Base-by-base conservation (phyloP, 2,797 vertebrate species). In the Poecile montanus region DNA sequence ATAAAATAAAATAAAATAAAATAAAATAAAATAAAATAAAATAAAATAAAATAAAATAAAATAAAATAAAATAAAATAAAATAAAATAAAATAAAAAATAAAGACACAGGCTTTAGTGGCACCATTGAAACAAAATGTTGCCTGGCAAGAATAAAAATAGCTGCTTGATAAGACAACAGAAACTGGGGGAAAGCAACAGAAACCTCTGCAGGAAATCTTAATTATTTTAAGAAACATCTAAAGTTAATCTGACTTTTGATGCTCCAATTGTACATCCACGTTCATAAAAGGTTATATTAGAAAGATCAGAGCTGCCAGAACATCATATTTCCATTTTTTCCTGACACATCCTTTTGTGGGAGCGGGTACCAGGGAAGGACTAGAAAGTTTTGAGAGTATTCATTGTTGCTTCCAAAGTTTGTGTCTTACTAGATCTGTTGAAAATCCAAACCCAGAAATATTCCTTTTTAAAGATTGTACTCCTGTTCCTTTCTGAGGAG, bases 241-340 rank as follows among this genome's bases (percentile, higher is more conserved):
- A 30, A 60, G 11, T 54, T 60, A 36, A 32, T 16, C 4, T 15
- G 22, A 30, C 19, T 76, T 84, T 30, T 26, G 30, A n/a, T 47
- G 36, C 19, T 63, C 7, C 68, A 77, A 5, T 5, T 53, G 20
- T 21, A 40, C 22, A 63, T 15, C 56, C 68, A 27, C 0, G 0
- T 20, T 32, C n/a, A 40, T 40, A 40, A 53, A 85, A 66, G 3
- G 7, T 67, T 12, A n/a, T 19, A 38, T 42, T 17, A 2, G 22
- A 67, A 93, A 80, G 12, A 27, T 47, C 5, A 71, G 26, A 88
- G 19, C 50, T 53, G 68, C 38, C 30, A 62, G 29, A 58, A 30
- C 3, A 11, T 14, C 0, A 2, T 21, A n/a, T 66, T 42, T 65
- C 51, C 3, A 2, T 23, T 44, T 74, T 60, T 77, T 12, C 20